Base-by-base conservation (phyloP, 2,888 invertebrate genomes). In the Gibbula magus region DNA sequence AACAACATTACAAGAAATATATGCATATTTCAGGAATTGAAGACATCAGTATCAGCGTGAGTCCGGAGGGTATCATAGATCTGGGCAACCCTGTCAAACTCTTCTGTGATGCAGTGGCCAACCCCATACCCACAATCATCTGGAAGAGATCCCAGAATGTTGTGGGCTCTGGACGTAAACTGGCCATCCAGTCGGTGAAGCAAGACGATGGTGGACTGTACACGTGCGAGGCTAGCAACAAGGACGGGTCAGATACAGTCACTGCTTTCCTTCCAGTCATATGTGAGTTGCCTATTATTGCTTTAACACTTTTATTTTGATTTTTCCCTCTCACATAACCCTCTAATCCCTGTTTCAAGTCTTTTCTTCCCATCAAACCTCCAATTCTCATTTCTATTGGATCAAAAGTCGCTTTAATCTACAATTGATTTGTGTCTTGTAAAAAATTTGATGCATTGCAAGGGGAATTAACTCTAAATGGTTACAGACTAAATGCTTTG, bases 241-340 rank as follows among this genome's bases (percentile, higher is more conserved):
- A 16, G 29, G 67, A 32, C 25, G 61, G 52, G 2, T 25, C 51
- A 13, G 32, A 32, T 18, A 13, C 18, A 8, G 45, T 25, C 32
- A 29, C 51, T 7, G 29, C 35, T 32, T 67, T 45, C 22, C 39
- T 79, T 8, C 51, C 52, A 25, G 45, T 78, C 54, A 78, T 52
- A 51, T 78, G 78, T 78, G 73, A 53, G 78, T 78, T 66, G 16
- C 45, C n/a, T n/a, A n/a, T n/a, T n/a, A n/a, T n/a, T n/a, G n/a
- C n/a, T n/a, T n/a, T n/a, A n/a, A n/a, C n/a, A n/a, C n/a, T n/a
- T n/a, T n/a, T n/a, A n/a, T n/a, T n/a, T n/a, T n/a, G n/a, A n/a
- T n/a, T n/a, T n/a, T n/a, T n/a, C n/a, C n/a, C n/a, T n/a, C n/a
- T n/a, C n/a, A n/a, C n/a, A n/a, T n/a, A n/a, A n/a, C n/a, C n/a